Evolutionary conservation across 2,113 vertebrate genomes (phyloP).

Genomic region (Alethe diademata): DNA sequence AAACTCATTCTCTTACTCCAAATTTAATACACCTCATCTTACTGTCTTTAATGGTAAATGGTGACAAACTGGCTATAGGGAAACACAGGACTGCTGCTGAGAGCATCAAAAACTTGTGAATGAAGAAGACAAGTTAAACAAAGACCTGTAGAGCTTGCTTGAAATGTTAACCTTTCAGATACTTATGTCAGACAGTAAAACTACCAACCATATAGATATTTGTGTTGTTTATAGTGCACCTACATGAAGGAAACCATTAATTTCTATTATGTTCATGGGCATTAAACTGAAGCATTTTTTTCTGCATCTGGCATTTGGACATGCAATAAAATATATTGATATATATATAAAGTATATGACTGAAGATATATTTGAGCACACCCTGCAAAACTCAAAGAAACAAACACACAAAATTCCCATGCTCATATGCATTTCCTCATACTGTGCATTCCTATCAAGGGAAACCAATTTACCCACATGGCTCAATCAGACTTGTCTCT

Average conservation of each 20-base stretch:
- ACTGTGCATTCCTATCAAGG: neutral
- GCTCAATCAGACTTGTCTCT: neutral
- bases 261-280: neutral
- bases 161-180: neutral
- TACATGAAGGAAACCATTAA: neutral
- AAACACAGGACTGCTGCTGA: neutral
- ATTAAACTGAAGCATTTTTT: neutral
- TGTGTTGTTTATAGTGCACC: neutral
- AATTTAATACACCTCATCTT: neutral
- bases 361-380: neutral
- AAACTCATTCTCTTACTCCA: neutral
- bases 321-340: neutral
- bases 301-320: neutral
- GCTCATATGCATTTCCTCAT: neutral
- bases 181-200: neutral
- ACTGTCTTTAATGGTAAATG: neutral
- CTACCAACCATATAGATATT: neutral
- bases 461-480: neutral
- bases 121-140: neutral
- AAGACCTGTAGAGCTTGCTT: neutral
- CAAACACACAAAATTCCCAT: neutral
- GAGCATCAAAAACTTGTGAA: neutral
- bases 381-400: neutral
- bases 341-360: neutral
- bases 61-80: neutral